Percentiles rank a stretch among this genome's conserved stretches.
phyloP scores from a whole-genome alignment of 2,797 vertebrate species.

The Melanotaenia parkinsoni region DNA sequence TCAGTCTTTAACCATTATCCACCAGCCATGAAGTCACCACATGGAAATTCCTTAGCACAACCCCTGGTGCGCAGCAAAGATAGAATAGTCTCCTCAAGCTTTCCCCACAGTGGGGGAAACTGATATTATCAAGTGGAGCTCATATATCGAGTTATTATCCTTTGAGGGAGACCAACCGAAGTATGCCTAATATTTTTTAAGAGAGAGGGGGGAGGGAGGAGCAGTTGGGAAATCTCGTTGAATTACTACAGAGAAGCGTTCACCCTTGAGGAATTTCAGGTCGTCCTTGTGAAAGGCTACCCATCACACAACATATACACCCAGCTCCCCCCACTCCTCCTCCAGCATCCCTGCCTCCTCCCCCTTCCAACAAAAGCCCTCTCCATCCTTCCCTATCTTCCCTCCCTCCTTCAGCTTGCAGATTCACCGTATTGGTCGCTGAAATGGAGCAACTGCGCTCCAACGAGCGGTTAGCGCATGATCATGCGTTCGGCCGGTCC shows the following conservation, averaged over 20 bases:
- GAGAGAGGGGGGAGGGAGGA: not conserved
- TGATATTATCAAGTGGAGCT: slow-evolving; percentile 31
- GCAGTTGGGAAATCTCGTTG: slow-evolving; percentile 60
- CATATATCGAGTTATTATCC: slow-evolving; percentile 38
- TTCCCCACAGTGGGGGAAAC: slow-evolving; percentile 16
- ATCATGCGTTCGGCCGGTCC: slow-evolving; percentile 53
- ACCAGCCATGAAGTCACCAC: not conserved
- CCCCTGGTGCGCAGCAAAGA: slow-evolving; percentile 39
- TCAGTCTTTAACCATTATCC: slow-evolving; percentile 34
- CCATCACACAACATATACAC: slow-evolving; percentile 42
- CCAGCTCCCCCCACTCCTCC: slow-evolving; percentile 24
- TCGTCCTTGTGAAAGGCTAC: slow-evolving; percentile 77
- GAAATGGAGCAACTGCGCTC: slow-evolving; percentile 64
- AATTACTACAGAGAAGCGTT: slow-evolving; percentile 66
- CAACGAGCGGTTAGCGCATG: slow-evolving; percentile 58
- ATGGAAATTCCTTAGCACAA: slow-evolving; percentile 21
- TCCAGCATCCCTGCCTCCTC: slow-evolving; percentile 66
- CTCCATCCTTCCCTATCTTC: slow-evolving; percentile 10
- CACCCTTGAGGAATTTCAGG: slow-evolving; percentile 81
- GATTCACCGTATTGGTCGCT: slow-evolving; percentile 67
- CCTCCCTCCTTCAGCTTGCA: slow-evolving; percentile 41
- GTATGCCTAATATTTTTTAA: slow-evolving; percentile 44
- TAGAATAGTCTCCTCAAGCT: slow-evolving; percentile 28
- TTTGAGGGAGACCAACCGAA: slow-evolving; percentile 52
- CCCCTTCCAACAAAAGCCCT: slow-evolving; percentile 52